Percentiles rank a stretch among this genome's conserved stretches.
Conservation (phyloP, 2,113 vertebrate species). For the Oryctolagus cuniculus region mOryCun1.1 NC_091444.1:11686001-11686500, state of each 20-base stretch:
- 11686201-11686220: slow-evolving; percentile 6
- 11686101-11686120: no score
- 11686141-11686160: background rate
- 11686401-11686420: background rate
- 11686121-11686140: background rate
- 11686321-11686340: background rate
- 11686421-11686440: background rate
- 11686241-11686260: background rate
- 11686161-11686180: background rate
- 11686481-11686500: background rate
- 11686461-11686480: background rate
- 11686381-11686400: background rate
- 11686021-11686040: background rate
- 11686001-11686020: background rate
- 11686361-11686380: background rate
- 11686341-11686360: background rate
- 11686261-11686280: background rate
- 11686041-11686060: background rate
- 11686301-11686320: background rate
- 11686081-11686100: background rate
- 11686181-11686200: background rate
- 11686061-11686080: background rate
- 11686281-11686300: rapidly evolving
- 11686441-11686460: background rate
- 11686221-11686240: background rate